Evolutionary conservation across 2,797 vertebrate genomes (phyloP).

Genomic region (Vireo griseus): DNA sequence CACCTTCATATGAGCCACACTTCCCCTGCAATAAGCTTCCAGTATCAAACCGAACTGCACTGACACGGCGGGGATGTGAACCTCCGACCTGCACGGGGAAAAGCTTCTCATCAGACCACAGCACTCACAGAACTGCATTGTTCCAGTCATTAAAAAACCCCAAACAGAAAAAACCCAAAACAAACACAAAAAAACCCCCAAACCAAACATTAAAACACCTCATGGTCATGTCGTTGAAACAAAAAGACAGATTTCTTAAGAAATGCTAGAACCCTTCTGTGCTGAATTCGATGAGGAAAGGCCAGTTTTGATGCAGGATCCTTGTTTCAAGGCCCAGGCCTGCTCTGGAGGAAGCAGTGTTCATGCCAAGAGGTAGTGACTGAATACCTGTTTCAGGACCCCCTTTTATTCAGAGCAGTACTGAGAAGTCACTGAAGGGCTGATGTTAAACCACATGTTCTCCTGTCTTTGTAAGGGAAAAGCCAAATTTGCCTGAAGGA

Average conservation of each 20-base stretch:
- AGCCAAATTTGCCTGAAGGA: background rate
- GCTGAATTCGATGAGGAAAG: background rate
- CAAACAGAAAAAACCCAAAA: too few relatives aligned
- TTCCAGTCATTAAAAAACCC: background rate
- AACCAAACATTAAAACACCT: background rate
- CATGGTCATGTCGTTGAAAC: rapidly evolving
- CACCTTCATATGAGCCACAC: constrained; percentile 95
- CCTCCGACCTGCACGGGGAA: constrained; percentile 74
- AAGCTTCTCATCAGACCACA: background rate
- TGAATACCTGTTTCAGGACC: background rate
- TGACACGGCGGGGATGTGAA: constrained; percentile 90
- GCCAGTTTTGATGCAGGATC: background rate
- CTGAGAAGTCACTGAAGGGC: background rate
- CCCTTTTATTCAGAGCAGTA: background rate
- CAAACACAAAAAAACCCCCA: too few relatives aligned
- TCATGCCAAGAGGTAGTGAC: background rate
- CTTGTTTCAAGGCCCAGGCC: background rate
- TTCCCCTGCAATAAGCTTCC: constrained; percentile 95
- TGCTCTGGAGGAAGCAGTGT: background rate
- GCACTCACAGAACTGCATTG: background rate
- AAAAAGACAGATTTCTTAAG: background rate
- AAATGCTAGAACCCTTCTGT: background rate
- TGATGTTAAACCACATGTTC: rapidly evolving
- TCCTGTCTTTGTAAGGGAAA: background rate
- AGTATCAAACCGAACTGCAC: constrained; percentile 93